Evolutionary conservation across 2,797 vertebrate genomes (phyloP), one percentile per base, ranked within the genome.

Genomic region (Morus bassanus): DNA sequence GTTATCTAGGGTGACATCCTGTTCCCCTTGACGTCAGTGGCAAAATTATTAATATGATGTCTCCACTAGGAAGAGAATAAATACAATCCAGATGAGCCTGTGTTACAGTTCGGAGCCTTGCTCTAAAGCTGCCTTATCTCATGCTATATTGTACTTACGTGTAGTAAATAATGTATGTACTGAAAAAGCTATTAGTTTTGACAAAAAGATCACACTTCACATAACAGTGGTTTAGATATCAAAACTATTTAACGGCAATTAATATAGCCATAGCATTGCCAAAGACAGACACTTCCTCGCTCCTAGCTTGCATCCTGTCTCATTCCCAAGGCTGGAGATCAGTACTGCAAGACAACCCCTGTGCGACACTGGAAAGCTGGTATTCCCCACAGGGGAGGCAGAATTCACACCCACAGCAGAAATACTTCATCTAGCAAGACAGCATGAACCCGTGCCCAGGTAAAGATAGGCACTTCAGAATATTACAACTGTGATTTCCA

Each of bases 1-100:
- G 5, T 94, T 96, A 95, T 93, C 93, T 87, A 74, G 88, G 48
- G 78, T 89, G 80, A 95, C 86, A 96, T 93, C 94, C 91, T 94
- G 77, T 92, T 94, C 68, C 78, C 45, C 60, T 51, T 88, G 95
- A 93, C 41, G 23, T 95, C 83, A 95, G 30, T 35, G 28, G 27
- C 50, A 57, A 89, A 91, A 91, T 82, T 82, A 89, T 81, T 87
- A 73, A 89, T 85, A 63, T 16, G 50, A 59, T 8, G 30, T 70
- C 76, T 90, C n/a, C 13, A 46, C 76, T 65, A 65, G 39, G 43
- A 91, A 74, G 13, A 86, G 13, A 90, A 0, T 27, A 92, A 84
- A 24, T 48, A 59, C 23, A 80, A 76, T 48, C 25, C 65, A 74
- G 61, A 86, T 25, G 60, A 91, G 74, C 41, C 7, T 41, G 30